Percentiles rank a stretch among this genome's conserved stretches.
phyloP scores from a whole-genome alignment of 2,888 invertebrate species.

The Vannuccia rotundouncinata region DNA sequence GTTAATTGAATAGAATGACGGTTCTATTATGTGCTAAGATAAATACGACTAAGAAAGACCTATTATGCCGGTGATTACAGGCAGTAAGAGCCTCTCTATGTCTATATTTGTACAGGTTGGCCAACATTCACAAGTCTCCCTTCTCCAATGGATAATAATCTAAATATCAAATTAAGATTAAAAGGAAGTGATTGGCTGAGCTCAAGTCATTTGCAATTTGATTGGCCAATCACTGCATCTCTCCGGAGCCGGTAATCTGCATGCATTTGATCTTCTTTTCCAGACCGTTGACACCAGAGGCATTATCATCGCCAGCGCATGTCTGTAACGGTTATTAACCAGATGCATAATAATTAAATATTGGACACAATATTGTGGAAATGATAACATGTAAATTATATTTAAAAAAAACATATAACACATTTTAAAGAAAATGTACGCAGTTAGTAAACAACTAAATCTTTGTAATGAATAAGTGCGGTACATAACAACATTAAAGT shows the following conservation, averaged over 20 bases:
- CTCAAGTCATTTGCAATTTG: not conserved
- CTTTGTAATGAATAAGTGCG: no score
- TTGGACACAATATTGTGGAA: not conserved
- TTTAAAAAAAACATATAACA: not conserved
- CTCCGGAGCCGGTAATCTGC: not conserved
- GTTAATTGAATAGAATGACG: no score
- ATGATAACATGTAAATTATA: not conserved
- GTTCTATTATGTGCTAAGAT: no score
- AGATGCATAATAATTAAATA: not conserved
- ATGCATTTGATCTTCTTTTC: not conserved
- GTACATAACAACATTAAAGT: no score
- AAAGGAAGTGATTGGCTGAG: not conserved
- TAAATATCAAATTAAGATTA: no score
- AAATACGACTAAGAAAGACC: no score
- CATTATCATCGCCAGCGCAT: not conserved
- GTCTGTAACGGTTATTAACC: no score
- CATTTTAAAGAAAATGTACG: not conserved
- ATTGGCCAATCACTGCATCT: not conserved
- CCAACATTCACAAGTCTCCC: not conserved
- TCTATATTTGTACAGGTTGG: not conserved
- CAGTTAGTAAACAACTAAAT: no score
- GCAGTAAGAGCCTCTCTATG: not conserved
- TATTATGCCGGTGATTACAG: no score
- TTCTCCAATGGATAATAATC: no score
- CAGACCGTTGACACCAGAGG: not conserved